Conservation (phyloP, 2,888 invertebrate species). For the Ceraclea dissimilis region DNA sequence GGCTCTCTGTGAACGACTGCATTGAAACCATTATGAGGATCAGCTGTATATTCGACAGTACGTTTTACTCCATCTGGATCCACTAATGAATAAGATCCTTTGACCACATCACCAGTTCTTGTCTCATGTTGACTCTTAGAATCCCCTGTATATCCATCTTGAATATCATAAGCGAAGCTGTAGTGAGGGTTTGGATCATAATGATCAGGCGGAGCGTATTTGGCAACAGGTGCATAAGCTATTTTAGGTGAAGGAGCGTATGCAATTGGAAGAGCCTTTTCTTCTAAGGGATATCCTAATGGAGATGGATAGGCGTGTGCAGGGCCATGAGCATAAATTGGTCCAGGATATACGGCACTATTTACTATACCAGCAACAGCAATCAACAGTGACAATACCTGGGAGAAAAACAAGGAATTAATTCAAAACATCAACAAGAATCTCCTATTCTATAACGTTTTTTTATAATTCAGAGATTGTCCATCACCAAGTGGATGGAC, state of each 20-base stretch:
- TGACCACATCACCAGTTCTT: constrained; percentile 56
- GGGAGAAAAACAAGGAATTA: constrained; percentile 27
- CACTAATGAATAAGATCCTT: constrained; percentile 55
- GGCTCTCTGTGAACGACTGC: constrained; percentile 57
- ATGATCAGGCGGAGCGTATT: constrained; percentile 24
- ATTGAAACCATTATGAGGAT: constrained; percentile 46
- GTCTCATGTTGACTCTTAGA: constrained; percentile 46
- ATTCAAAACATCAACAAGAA: background rate
- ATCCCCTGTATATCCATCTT: constrained; percentile 37
- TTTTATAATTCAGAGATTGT: too few relatives aligned
- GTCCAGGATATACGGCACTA: constrained; percentile 36
- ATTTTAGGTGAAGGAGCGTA: constrained; percentile 30
- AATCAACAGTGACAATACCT: constrained; percentile 34
- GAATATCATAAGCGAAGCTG: constrained; percentile 33
- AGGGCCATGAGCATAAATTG: constrained; percentile 20
- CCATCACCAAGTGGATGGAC: too few relatives aligned
- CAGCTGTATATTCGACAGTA: constrained; percentile 45
- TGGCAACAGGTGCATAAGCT: constrained; percentile 27
- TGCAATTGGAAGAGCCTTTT: constrained; percentile 31
- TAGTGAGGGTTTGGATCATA: constrained; percentile 30
- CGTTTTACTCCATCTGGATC: constrained; percentile 57
- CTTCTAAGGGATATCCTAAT: constrained; percentile 30
- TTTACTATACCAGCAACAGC: constrained; percentile 37
- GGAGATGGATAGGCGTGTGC: constrained; percentile 29
- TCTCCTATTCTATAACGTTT: background rate